Conservation (phyloP, 2,888 invertebrate species). For the Dryomyza anilis region DNA sequence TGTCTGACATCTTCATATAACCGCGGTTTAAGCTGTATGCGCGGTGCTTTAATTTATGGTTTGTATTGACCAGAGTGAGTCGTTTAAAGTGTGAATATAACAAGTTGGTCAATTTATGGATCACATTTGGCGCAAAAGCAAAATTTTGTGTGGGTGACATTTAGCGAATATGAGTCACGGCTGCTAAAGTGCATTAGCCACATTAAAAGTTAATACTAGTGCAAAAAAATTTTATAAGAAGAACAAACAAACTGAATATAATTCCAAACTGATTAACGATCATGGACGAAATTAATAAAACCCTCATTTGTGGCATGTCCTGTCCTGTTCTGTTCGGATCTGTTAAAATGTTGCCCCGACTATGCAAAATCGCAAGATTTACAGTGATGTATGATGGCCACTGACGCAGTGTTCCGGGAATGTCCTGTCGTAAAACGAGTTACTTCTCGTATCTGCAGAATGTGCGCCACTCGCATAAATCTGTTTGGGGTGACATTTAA, state of each 20-base stretch:
- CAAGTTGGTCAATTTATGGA: conserved; percentile 25
- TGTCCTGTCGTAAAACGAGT: conserved; percentile 25
- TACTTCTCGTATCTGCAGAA: neutral
- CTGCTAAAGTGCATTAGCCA: too few relatives aligned
- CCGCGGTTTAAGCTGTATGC: conserved; percentile 39
- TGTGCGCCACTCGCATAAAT: conserved; percentile 47
- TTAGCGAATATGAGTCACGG: too few relatives aligned
- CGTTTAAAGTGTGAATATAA: conserved; percentile 34
- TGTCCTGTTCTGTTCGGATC: too few relatives aligned
- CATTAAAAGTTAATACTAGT: too few relatives aligned
- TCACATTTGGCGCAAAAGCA: neutral
- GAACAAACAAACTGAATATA: too few relatives aligned
- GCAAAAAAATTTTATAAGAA: too few relatives aligned
- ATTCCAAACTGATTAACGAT: too few relatives aligned
- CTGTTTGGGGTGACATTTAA: conserved; percentile 55
- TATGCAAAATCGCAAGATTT: conserved; percentile 14
- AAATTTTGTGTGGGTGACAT: neutral
- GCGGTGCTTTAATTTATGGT: conserved; percentile 28
- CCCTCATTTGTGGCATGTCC: too few relatives aligned
- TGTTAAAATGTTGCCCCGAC: conserved; percentile 11
- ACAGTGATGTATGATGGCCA: conserved; percentile 25
- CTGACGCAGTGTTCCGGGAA: conserved; percentile 22
- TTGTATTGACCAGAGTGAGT: conserved; percentile 35
- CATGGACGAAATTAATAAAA: too few relatives aligned
- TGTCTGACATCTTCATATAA: conserved; percentile 49